phyloP scores from a whole-genome alignment of 37 sponge, comb jelly and placozoan genomes.

The Diacarnus erythraeanus region DNA sequence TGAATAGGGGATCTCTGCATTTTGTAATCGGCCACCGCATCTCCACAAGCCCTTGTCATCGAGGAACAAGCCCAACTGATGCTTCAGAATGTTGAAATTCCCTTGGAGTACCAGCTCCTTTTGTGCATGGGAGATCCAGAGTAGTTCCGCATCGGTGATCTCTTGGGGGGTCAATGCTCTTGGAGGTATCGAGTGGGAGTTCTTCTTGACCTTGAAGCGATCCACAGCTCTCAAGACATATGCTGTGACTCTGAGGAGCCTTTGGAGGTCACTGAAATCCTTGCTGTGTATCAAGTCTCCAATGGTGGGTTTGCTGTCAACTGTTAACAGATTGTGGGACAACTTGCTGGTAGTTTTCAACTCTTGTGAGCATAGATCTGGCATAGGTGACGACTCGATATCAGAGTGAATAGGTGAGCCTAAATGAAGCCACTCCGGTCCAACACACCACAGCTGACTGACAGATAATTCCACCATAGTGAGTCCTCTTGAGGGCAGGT shows the following conservation, averaged over 20 bases:
- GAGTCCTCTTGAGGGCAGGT: conserved; percentile 38
- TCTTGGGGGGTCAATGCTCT: conserved; percentile 19
- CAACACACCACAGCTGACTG: conserved; percentile 48
- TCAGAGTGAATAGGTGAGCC: no score
- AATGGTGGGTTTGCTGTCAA: conserved; percentile 1
- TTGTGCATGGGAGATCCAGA: conserved; percentile 41
- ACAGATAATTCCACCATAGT: conserved; percentile 26
- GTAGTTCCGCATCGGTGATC: conserved; percentile 14
- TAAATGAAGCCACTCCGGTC: no score
- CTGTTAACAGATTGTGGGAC: no score
- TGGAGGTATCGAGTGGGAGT: neutral
- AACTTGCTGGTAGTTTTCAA: no score
- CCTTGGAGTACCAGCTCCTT: conserved; percentile 16
- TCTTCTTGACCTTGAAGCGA: conserved; percentile 25
- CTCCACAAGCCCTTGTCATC: no score
- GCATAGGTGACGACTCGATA: no score
- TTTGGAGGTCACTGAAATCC: conserved; percentile 30
- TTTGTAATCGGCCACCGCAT: no score
- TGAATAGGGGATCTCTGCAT: no score
- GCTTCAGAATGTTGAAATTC: conserved; percentile 24
- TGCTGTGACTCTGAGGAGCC: conserved; percentile 50
- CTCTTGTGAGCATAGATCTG: no score
- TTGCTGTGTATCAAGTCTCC: conserved; percentile 7
- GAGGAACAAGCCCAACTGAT: no score
- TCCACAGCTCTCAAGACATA: conserved; percentile 37